Percentiles rank a stretch among this genome's conserved stretches.
These are phyloP conservation scores for Schlechtendalia chinensis DNA, from an alignment of 1,140 invertebrate genomes.

Conservation along the genomic window DNA sequence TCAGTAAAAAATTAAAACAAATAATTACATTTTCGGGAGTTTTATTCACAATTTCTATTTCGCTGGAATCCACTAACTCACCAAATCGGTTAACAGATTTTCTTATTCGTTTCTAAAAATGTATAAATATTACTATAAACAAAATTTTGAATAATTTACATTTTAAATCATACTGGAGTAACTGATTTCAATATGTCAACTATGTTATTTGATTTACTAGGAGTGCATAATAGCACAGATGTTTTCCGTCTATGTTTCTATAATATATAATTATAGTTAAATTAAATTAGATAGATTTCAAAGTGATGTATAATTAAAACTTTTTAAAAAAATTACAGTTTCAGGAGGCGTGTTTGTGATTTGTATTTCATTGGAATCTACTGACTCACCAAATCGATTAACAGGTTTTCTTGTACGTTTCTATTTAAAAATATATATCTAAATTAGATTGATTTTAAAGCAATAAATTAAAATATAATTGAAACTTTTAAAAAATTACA, in stretches of 20 bases:
- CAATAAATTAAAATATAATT: neutral
- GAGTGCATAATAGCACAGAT: no score
- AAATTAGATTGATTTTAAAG: neutral
- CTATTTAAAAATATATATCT: neutral
- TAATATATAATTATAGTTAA: no score
- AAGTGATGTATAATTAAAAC: neutral
- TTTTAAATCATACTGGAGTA: neutral
- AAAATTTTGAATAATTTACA: neutral
- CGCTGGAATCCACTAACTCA: neutral
- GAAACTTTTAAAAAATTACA: neutral
- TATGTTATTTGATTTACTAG: neutral
- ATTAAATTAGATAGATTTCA: neutral
- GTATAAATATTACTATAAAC: neutral
- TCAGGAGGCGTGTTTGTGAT: neutral
- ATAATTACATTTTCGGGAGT: conserved; percentile 4
- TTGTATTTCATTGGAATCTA: neutral
- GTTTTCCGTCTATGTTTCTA: no score
- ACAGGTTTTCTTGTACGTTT: neutral
- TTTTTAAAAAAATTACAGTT: neutral
- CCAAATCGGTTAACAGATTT: neutral
- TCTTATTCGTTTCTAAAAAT: conserved; percentile 7
- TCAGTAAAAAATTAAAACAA: neutral
- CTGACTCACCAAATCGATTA: neutral
- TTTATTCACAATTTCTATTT: neutral
- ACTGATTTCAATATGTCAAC: no score